A percentile compares a stretch with the other conserved stretches of the same genome.
phyloP scores from a whole-genome alignment of 1,140 invertebrate species.

The Drosophila simulans region DNA sequence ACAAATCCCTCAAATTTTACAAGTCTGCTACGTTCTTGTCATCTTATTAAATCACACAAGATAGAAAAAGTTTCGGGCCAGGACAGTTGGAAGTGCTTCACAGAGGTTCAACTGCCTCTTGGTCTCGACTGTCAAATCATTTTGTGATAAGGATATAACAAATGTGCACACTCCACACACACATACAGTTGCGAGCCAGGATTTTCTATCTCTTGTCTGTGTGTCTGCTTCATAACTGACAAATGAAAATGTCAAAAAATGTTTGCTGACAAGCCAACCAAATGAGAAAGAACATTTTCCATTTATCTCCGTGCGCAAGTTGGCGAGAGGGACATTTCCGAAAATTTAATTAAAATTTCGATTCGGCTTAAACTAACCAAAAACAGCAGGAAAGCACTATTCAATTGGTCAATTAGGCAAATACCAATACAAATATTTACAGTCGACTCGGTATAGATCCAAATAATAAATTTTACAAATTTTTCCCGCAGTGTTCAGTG shows the following conservation, averaged over 20 bases:
- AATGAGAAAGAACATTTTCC: conserved; percentile 67
- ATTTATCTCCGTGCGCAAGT: conserved; percentile 23
- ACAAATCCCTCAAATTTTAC: conserved; percentile 62
- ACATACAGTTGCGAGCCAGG: conserved; percentile 27
- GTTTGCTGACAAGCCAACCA: conserved; percentile 56
- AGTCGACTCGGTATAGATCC: neutral
- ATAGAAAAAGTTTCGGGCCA: conserved; percentile 26
- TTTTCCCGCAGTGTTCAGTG: neutral
- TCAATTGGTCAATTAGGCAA: conserved; percentile 29
- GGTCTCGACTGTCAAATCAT: conserved; percentile 77
- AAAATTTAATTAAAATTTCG: conserved; percentile 70
- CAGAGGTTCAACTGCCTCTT: conserved; percentile 62
- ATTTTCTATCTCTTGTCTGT: conserved; percentile 40
- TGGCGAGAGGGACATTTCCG: conserved; percentile 12
- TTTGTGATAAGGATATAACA: conserved; percentile 75
- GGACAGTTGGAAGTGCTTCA: conserved; percentile 9
- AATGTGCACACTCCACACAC: conserved; percentile 33
- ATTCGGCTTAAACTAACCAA: conserved; percentile 9
- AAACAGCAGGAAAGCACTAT: conserved; percentile 10
- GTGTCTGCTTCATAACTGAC: conserved; percentile 72
- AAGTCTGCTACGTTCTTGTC: conserved; percentile 23
- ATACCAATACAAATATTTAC: conserved; percentile 7
- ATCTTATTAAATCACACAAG: conserved; percentile 60
- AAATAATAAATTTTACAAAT: neutral
- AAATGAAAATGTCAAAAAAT: conserved; percentile 82